Base-by-base conservation (phyloP, 2,888 invertebrate genomes). In the Leptinotarsa juncta region DNA sequence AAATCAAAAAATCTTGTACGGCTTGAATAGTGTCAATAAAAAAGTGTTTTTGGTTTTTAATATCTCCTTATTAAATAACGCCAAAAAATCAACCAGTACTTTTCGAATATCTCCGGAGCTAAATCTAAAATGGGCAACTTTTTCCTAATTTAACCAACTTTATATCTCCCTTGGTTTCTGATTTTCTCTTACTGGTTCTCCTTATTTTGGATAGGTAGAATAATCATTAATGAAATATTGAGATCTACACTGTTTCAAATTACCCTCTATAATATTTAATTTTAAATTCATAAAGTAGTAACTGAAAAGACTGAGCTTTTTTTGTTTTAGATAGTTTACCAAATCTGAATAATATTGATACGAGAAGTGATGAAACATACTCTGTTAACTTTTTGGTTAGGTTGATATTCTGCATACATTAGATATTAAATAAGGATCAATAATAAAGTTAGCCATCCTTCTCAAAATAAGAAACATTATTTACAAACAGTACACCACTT, bases 241-340 rank as follows among this genome's bases (percentile, higher is more conserved):
- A 53, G n/a, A 53, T 53, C 53, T 53, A 18, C 12, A 18, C 53
- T 18, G 18, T 18, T 53, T 53, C 18, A 3, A 18, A 53, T 53
- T 12, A 53, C 12, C 10, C 18, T 18, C 18, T n/a, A 18, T 57
- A 57, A 57, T 57, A 57, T 20, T 57, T 23, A 57, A 23, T 57
- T 57, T 57, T 20, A 57, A 53, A 53, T 53, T 53, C 53, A 53
- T 53, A 18, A 57, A 23, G 20, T 23, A 57, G 23, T 57, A 57
- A 57, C 57, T 57, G 57, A 20, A 57, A 57, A 57, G 57, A 57
- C 57, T 57, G 57, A 57, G 26, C 20, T 23, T 57, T 57, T 20
- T 23, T 53, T 53, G 14, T 53, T 57, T 20, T 57, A 57, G 26
- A 15, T 26, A 57, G 57, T 57, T 57, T 42, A 42, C 42, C 42